Evolutionary conservation across 2,888 invertebrate genomes (phyloP).

Genomic region (Oscheius onirici): DNA sequence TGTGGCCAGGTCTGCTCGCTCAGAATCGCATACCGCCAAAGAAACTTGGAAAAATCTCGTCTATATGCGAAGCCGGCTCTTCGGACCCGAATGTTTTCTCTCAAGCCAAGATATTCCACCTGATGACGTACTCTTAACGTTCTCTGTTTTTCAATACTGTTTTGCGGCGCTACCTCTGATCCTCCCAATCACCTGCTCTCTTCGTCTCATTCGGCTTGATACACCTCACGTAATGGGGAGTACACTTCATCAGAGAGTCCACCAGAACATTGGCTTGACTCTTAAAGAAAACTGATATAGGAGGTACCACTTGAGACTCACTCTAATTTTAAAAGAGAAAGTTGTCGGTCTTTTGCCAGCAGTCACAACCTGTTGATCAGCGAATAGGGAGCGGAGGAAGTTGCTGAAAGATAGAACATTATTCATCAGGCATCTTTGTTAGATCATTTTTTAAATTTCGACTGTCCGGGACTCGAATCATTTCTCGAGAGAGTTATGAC

Average conservation of each 20-base stretch:
- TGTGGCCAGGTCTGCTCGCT: conserved; percentile 78
- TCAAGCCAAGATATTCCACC: conserved; percentile 79
- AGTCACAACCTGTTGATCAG: conserved; percentile 74
- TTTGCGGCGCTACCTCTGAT: conserved; percentile 70
- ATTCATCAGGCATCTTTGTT: too few species aligned
- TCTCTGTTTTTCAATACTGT: background rate
- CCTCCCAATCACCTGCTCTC: conserved; percentile 79
- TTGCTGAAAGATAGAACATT: conserved; percentile 74
- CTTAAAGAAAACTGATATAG: conserved; percentile 65
- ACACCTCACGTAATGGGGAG: conserved; percentile 80
- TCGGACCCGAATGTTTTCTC: conserved; percentile 80
- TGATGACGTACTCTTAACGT: conserved; percentile 78
- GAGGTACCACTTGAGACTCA: conserved; percentile 44
- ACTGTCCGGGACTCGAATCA: too few species aligned
- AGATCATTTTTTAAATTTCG: too few species aligned
- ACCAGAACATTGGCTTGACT: conserved; percentile 79
- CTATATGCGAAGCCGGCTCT: conserved; percentile 80
- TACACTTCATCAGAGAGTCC: conserved; percentile 78
- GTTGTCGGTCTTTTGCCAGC: conserved; percentile 78
- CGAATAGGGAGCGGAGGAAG: conserved; percentile 77
- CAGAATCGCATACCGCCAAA: conserved; percentile 78
- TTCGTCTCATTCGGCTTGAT: conserved; percentile 82
- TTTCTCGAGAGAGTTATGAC: too few species aligned
- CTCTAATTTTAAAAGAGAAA: conserved; percentile 79
- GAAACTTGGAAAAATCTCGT: conserved; percentile 69